Base-by-base conservation (phyloP, 1,140 invertebrate genomes). In the Bactericera cockerelli region DNA sequence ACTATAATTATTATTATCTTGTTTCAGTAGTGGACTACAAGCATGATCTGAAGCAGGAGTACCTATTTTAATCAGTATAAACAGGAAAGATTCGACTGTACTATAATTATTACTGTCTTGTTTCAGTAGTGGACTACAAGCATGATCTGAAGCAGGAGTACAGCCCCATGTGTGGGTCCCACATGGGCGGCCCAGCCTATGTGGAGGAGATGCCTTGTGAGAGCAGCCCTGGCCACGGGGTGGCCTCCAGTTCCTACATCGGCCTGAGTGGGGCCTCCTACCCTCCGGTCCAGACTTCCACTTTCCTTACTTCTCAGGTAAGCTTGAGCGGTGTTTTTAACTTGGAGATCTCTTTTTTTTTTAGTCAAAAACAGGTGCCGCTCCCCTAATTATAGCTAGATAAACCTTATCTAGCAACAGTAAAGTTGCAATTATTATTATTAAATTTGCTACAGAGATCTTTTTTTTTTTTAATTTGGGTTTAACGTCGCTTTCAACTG, bases 251-350 rank as follows among this genome's bases (percentile, higher is more conserved):
- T 39, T 63, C 53, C 49, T 65, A 61, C 14, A 59, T 59, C 25
- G 61, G 61, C 6, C 58, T 61, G 25, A 25, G 60, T 31, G 60
- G 42, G 1, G 42, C 54, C 39, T 31, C 57, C 2, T 60, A 59
- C 42, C 49, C 63, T n/a, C 54, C 63, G 14, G 53, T 61, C 24
- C 53, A 60, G 21, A 56, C 63, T 2, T 26, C 62, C 6, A 53
- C 60, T 1, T 28, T 63, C 1, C 42, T 61, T 13, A 24, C 63
- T 42, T 62, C 63, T 16, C 63, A 63, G 26, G 63, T 63, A 54
- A n/a, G n/a, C n/a, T n/a, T n/a, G n/a, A n/a, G n/a, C n/a, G n/a
- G n/a, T n/a, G n/a, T n/a, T n/a, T n/a, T n/a, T n/a, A n/a, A n/a
- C n/a, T n/a, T n/a, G n/a, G n/a, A n/a, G n/a, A n/a, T n/a, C n/a